Base-by-base conservation (phyloP, 2,797 vertebrate genomes). In the Poecile montanus region DNA sequence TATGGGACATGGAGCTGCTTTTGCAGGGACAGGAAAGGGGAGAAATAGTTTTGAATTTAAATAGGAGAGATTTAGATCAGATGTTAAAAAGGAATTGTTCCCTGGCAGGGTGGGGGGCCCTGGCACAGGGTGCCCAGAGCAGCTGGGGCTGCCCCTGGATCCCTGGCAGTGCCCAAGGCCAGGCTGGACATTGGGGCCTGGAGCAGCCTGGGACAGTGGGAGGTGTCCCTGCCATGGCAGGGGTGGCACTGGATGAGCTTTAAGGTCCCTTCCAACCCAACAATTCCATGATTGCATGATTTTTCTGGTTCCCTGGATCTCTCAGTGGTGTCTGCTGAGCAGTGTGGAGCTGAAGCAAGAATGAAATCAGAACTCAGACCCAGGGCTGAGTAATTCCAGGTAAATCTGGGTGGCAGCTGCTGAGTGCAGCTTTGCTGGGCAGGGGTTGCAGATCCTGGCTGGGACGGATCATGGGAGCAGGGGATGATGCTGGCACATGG, bases 191-290 rank as follows among this genome's bases (percentile, higher is more conserved):
- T 1, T 68, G 4, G 30, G 56, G 29, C 62, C 62, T 4, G 82
- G 84, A 78, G 57, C 26, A 30, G 2, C 29, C 57, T 56, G 84
- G 57, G 50, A 30, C 3, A 7, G 32, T 50, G 74, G 36, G 0
- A 86, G 34, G 50, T 48, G 73, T 77, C 56, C 40, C 40, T 70
- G 48, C 22, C 40, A 40, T 29, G 63, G 54, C 40, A 29, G 47
- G 47, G 29, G 15, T 19, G 56, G 56, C 0, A 70, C 1, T 3
- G 36, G 54, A 13, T 19, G 17, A 2, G 16, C 6, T 51, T 34
- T 36, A 10, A 26, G 6, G 36, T 60, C 9, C 32, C 5, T 30
- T 30, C 32, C 50, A 4, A 11, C 12, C 32, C 16, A 77, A 13
- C 10, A 21, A 30, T 48, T 9, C 54, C 44, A 30, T 21, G 13